phyloP scores from a whole-genome alignment of 2,888 invertebrate species.

The Scrobipalpa atriplicella region DNA sequence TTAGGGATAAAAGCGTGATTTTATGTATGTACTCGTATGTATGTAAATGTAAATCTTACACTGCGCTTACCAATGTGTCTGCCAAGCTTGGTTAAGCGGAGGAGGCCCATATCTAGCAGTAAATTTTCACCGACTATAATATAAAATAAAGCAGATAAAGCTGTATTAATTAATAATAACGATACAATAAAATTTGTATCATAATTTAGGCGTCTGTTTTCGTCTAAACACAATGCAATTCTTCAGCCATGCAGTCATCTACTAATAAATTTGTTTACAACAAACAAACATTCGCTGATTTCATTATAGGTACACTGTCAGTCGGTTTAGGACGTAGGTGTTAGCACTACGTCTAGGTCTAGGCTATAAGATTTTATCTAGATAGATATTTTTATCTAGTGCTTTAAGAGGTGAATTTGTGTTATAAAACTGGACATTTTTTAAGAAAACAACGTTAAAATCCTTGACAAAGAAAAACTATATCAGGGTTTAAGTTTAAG shows the following conservation, averaged over 20 bases:
- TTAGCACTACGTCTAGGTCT: background rate
- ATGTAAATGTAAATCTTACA: no score
- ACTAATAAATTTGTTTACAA: conserved; percentile 18
- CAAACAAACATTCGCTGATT: conserved; percentile 19
- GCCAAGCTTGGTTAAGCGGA: no score
- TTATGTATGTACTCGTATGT: no score
- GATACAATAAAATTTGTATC: background rate
- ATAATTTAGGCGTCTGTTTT: conserved; percentile 5
- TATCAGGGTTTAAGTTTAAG: no score
- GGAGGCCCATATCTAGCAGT: no score
- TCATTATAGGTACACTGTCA: conserved; percentile 16
- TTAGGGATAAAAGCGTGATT: no score
- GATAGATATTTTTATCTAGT: background rate
- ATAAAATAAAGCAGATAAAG: background rate
- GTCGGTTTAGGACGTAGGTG: conserved; percentile 20
- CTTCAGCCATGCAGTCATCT: background rate
- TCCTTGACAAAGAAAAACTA: no score
- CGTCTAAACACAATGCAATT: conserved; percentile 18
- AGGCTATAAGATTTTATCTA: background rate
- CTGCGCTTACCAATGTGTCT: no score
- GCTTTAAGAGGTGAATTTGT: background rate
- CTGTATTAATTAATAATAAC: background rate
- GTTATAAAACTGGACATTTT: background rate
- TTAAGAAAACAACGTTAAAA: no score
- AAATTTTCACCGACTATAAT: no score